These are phyloP conservation scores for Atrina japonica DNA, from an alignment of 2,888 invertebrate species.

Conservation along the genomic window DNA sequence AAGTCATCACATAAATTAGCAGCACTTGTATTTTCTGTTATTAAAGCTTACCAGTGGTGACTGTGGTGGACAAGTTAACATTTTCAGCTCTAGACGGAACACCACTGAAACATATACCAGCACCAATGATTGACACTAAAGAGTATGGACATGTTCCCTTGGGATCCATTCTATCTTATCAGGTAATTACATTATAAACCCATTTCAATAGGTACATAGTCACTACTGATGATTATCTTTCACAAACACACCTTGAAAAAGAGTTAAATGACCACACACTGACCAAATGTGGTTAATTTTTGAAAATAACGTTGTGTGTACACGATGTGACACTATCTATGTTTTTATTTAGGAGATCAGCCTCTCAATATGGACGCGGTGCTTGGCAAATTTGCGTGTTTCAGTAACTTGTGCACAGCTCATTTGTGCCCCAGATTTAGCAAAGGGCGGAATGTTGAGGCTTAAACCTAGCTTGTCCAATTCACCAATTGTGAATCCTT, in stretches of 20 bases:
- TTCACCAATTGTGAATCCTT: slow-evolving; percentile 17
- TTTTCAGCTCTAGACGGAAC: not conserved
- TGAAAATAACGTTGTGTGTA: slow-evolving; percentile 8
- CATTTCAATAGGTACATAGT: not conserved
- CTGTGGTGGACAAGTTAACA: not conserved
- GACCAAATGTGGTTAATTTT: slow-evolving; percentile 31
- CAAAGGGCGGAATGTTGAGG: slow-evolving; percentile 16
- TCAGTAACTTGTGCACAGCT: not conserved
- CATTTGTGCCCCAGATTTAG: not conserved
- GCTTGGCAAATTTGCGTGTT: not conserved
- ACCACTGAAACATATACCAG: not conserved
- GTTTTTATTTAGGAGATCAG: slow-evolving; percentile 25
- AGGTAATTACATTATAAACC: not conserved
- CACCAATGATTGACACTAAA: slow-evolving; percentile 2
- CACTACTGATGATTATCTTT: too few species aligned
- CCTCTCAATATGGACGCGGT: slow-evolving; percentile 32
- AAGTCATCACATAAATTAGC: not conserved
- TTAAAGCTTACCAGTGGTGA: slow-evolving; percentile 5
- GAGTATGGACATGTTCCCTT: slow-evolving; percentile 2
- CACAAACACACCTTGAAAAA: slow-evolving; percentile 23
- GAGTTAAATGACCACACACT: slow-evolving; percentile 23
- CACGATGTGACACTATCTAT: slow-evolving; percentile 18
- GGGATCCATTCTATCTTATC: slow-evolving; percentile 18
- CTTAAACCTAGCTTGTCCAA: not conserved
- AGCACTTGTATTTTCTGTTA: not conserved